phyloP scores from a whole-genome alignment of 1,140 invertebrate species.

The Bactericera cockerelli region DNA sequence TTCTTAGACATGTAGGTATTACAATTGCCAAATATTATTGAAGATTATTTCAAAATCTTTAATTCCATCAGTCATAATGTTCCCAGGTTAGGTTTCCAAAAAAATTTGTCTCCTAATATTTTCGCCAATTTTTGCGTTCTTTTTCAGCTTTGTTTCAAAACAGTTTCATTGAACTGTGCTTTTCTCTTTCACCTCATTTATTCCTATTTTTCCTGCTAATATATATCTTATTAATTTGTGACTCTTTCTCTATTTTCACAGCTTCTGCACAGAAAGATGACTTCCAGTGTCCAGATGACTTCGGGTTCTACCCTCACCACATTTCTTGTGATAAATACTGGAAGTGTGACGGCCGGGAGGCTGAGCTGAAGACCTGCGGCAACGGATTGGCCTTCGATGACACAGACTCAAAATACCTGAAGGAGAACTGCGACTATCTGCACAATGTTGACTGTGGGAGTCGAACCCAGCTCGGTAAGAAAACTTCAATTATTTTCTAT shows the following conservation, averaged over 20 bases:
- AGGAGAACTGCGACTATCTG: constrained; percentile 88
- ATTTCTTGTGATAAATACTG: constrained; percentile 87
- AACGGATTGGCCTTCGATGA: constrained; percentile 87
- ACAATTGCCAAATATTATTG: no score
- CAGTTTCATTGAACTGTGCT: no score
- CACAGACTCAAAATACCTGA: constrained; percentile 69
- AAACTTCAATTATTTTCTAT: background rate
- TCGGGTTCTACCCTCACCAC: constrained; percentile 83
- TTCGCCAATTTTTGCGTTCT: no score
- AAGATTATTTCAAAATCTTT: no score
- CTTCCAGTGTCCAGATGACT: constrained; percentile 89
- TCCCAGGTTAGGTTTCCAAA: no score
- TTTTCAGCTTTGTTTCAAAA: no score
- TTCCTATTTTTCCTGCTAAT: no score
- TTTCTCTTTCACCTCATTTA: no score
- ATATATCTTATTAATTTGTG: no score
- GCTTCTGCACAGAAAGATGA: constrained; percentile 38
- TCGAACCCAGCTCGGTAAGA: constrained; percentile 56
- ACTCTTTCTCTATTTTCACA: constrained; percentile 13
- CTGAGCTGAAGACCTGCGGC: constrained; percentile 81
- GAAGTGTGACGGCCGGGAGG: constrained; percentile 79
- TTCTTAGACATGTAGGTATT: no score
- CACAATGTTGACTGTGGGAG: constrained; percentile 91
- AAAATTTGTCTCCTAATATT: no score
- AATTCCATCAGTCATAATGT: no score